Evolutionary conservation across 2,888 invertebrate species (phyloP), one percentile per base, ranked within the genome.

Genomic region (Nephrotoma guestfalica): DNA sequence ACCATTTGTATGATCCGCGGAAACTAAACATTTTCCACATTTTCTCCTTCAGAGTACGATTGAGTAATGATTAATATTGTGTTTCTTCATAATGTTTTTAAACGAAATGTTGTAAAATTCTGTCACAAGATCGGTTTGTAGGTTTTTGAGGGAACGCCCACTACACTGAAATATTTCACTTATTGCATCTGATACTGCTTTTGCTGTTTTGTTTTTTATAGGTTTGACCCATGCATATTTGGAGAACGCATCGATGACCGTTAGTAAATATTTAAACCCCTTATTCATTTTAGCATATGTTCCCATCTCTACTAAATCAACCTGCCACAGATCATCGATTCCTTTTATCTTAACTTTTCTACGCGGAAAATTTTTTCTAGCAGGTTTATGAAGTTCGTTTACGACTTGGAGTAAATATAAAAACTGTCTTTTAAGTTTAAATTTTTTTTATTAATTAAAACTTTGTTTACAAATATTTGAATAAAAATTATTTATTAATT

Each of bases 1-100:
- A 11, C 88, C 88, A 89, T 18, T 88, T 88, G 85, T 88, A 88
- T 40, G 47, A 47, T 13, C 3, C 47, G 4, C n/a, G 11, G 4
- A 47, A 47, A 3, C 47, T 47, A n/a, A 47, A 86, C 88, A 6
- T 88, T 88, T 18, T 87, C 88, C 15, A 89, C 45, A 86, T 86
- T 88, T 18, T 88, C 89, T 83, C 41, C 84, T 86, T 86, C 30
- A 84, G n/a, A 30, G 84, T 84, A 9, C 86, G 86, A 43, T 45
- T 86, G 7, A 47, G 2, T 47, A 47, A 47, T 47, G 47, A 47
- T 47, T 47, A n/a, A 47, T 47, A 13, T 47, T 47, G n/a, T 47
- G n/a, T 47, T 47, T 47, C n/a, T 47, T 47, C 47, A 47, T 47
- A 47, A 47, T n/a, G n/a, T n/a, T 47, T 47, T 47, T 47, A 47